Evolutionary conservation across 2,888 invertebrate genomes (phyloP), one percentile per base, ranked within the genome.

Genomic region (Dyspetes luteomarginatus): DNA sequence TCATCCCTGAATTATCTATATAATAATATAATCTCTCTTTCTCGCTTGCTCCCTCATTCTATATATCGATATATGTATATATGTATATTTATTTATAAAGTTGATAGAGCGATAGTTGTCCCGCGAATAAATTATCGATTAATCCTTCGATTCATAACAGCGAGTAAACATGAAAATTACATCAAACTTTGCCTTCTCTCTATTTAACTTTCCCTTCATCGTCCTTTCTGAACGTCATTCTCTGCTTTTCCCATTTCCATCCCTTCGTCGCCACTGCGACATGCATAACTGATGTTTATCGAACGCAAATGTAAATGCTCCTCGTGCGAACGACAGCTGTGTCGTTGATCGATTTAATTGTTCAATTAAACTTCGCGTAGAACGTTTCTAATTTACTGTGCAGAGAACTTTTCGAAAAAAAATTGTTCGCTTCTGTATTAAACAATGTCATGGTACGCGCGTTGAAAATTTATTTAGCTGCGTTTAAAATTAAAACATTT

Each of bases 141-240:
- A 62, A 58, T 48, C 58, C 56, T 19, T 48, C 56, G 55, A 68
- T 75, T 68, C 67, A 60, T 75, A 68, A 75, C 48, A 17, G 26
- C 12, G 50, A n/a, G 60, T 75, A 75, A 60, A 65, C 75, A 68
- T 19, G 75, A 60, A 68, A 75, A 75, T 75, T 75, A 62, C 60
- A 75, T 75, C 60, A 62, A 75, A 75, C 75, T 75, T 68, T 43
- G 58, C 28, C 45, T 19, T 50, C 22, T 52, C 68, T 60, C 52
- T 50, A 43, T 75, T 75, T 62, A 75, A 72, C 72, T 72, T 64
- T 50, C 55, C 64, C 56, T 58, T 58, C n/a, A 36, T 9, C 1
- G 12, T 36, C 12, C 12, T 36, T 12, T 12, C 7, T 36, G 36
- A 4, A 7, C 30, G 30, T 30, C n/a, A n/a, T 4, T 30, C 36